phyloP scores from a whole-genome alignment of 2,113 vertebrate species.

The Corythornis cristatus region DNA sequence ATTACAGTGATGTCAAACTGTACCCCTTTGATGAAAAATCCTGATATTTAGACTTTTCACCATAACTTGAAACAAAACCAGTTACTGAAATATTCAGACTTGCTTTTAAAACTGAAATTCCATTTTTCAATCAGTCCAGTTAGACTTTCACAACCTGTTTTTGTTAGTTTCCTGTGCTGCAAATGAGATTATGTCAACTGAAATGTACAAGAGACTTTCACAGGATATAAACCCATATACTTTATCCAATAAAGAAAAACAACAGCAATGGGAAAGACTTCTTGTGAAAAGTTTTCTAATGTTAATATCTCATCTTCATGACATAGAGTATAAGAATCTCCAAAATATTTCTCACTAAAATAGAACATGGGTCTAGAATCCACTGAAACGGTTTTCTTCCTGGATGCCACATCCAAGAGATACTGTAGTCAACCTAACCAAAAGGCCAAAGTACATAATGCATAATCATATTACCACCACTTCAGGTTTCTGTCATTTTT shows the following conservation, averaged over 20 bases:
- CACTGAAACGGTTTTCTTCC: background rate
- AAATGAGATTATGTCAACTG: slow-evolving; percentile 3
- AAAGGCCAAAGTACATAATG: background rate
- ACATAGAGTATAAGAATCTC: background rate
- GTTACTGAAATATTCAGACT: background rate
- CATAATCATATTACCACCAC: background rate
- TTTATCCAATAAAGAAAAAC: background rate
- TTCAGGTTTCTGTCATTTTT: background rate
- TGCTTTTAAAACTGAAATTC: background rate
- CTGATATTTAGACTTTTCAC: background rate
- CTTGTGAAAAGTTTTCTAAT: background rate
- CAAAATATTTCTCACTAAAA: background rate
- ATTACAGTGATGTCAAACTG: background rate
- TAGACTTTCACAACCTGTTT: background rate
- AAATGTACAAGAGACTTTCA: background rate
- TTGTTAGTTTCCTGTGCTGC: background rate
- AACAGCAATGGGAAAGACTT: background rate
- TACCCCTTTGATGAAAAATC: background rate
- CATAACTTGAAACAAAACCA: background rate
- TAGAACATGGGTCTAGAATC: background rate
- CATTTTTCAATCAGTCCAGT: background rate
- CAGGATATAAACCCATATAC: background rate
- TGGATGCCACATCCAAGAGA: background rate
- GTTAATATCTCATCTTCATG: background rate
- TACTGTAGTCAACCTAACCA: background rate